A percentile compares a stretch with the other conserved stretches of the same genome.
Conservation (phyloP, 2,797 vertebrate genomes). For the Gorsachius magnificus region DNA sequence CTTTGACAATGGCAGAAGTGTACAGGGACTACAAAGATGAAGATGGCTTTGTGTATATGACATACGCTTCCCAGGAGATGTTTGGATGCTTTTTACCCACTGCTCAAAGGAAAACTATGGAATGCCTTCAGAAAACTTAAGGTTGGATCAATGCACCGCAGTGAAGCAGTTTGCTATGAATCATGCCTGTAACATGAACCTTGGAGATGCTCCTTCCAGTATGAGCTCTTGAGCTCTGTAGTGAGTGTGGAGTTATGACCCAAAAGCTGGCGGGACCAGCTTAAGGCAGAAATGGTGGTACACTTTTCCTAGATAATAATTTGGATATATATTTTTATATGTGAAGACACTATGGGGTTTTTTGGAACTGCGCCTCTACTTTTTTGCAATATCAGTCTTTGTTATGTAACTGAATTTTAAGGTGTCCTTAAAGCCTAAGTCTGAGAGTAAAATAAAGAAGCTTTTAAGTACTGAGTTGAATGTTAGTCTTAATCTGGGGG, state of each 20-base stretch:
- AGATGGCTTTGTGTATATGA: slow-evolving; percentile 93
- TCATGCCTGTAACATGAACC: not conserved
- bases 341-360: not conserved
- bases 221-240: slow-evolving; percentile 18
- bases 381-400: not conserved
- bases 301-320: not conserved
- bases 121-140: slow-evolving; percentile 26
- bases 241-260: slow-evolving; percentile 24
- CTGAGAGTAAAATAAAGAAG: slow-evolving; percentile 44
- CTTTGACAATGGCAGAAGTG: slow-evolving; percentile 88
- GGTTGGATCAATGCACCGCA: not conserved
- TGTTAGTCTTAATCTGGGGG: not conserved
- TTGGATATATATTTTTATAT: slow-evolving; percentile 58
- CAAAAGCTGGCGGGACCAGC: slow-evolving; percentile 62
- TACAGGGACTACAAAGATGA: slow-evolving; percentile 89
- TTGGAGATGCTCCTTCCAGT: slow-evolving; percentile 14
- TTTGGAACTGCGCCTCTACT: not conserved
- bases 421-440: not conserved
- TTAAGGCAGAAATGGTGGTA: slow-evolving; percentile 14
- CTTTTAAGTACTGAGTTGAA: slow-evolving; percentile 44
- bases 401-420: slow-evolving; percentile 45
- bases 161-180: not conserved
- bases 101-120: not conserved
- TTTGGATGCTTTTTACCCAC: slow-evolving; percentile 74
- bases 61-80: slow-evolving; percentile 93